Percentiles rank a stretch among this genome's conserved stretches.
These are phyloP conservation scores for Halocynthia roretzi DNA, from an alignment of 23 tunicate genomes.

Conservation along the genomic window DNA sequence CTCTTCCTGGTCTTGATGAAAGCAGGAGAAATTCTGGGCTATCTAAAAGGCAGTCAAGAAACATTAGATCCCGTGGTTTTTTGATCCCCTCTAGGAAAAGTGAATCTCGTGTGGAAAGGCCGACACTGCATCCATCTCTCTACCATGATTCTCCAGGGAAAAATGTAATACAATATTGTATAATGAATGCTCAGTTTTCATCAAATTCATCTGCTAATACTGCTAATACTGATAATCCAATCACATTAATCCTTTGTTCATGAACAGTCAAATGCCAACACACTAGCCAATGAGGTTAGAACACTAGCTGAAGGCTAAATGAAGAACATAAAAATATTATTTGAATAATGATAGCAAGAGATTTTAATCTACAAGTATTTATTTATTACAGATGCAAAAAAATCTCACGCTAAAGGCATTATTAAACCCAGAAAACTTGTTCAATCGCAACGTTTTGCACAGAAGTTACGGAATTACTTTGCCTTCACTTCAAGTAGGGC, in stretches of 20 bases:
- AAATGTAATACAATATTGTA: conserved; percentile 26
- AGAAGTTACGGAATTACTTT: conserved; percentile 54
- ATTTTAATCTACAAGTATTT: neutral
- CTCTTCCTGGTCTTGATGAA: conserved; percentile 65
- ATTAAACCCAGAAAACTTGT: conserved; percentile 65
- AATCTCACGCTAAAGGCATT: conserved; percentile 75
- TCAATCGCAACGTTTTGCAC: conserved; percentile 57
- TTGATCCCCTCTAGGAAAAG: conserved; percentile 2
- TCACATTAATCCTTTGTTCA: no score
- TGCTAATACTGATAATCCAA: neutral
- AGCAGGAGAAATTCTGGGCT: conserved; percentile 6
- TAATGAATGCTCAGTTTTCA: neutral
- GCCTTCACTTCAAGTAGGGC: conserved; percentile 51
- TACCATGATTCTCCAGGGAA: conserved; percentile 86
- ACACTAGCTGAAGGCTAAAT: no score
- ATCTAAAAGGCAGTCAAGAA: conserved; percentile 23
- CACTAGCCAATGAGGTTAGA: no score
- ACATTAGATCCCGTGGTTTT: conserved; percentile 5
- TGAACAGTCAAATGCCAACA: no score
- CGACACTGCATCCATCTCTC: conserved; percentile 56
- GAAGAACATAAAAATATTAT: no score
- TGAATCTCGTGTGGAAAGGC: conserved; percentile 34
- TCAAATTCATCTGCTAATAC: neutral
- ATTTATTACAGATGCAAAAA: conserved; percentile 59
- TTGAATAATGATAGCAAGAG: no score